Evolutionary conservation across 2,797 vertebrate species (phyloP), one percentile per base, ranked within the genome.

Genomic region (Sarcoramphus papa): DNA sequence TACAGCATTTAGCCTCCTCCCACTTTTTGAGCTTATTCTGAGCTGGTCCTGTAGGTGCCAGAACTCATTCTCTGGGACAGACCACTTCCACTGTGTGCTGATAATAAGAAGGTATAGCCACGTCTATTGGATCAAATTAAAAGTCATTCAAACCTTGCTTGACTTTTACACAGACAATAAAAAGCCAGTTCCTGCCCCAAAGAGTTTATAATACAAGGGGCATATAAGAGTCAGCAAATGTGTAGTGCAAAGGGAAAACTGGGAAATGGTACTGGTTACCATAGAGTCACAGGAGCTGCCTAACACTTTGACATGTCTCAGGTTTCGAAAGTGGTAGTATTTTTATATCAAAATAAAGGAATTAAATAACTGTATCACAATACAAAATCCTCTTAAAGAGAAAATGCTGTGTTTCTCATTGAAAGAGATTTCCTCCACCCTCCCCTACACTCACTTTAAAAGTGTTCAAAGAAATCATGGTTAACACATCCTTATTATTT

Each of bases 401-500:
- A 77, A 93, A 92, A 83, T n/a, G 4, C 1, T 2, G 0, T 51
- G 11, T 12, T 90, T 83, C 30, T 45, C 7, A 30, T 28, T 45
- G 33, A 65, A 80, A 31, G 2, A 67, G 4, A 70, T 30, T 84
- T 85, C 33, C 57, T 63, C 7, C 9, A 37, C 3, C 3, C 6
- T 84, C 3, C 8, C 5, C 6, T 56, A 25, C 3, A 18, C 25
- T 85, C 2, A 3, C 19, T 83, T 70, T 37, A 33, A 76, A 81
- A 88, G 12, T 41, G 90, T 77, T 82, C 51, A 77, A 50, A 80
- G 16, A 92, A 80, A 74, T 63, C 14, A 63, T 51, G 41, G 81
- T 83, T 77, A 92, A 68, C 51, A 41, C 31, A 59, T 64, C 20
- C 37, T 83, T 67, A 75, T 80, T 88, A 91, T 90, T 93, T 84